A percentile compares a stretch with the other conserved stretches of the same genome.
phyloP scores from a whole-genome alignment of 2,113 vertebrate genomes.

The Gopherus evgoodei region DNA sequence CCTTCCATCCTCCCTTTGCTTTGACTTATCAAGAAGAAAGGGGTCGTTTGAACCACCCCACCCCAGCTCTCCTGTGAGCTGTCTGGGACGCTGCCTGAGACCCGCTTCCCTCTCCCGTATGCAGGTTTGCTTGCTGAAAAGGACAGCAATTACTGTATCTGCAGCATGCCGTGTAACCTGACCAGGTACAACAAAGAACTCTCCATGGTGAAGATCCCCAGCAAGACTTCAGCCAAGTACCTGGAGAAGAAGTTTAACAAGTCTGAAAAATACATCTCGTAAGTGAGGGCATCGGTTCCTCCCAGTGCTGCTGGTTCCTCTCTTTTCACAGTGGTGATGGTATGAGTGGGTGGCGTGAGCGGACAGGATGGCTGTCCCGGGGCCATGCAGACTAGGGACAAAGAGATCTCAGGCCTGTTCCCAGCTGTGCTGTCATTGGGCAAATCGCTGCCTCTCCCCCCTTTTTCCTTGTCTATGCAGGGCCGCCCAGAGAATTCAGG shows the following conservation, averaged over 20 bases:
- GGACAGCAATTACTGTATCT: slow-evolving; percentile 94
- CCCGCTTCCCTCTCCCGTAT: slow-evolving; percentile 7
- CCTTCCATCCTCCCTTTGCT: background rate
- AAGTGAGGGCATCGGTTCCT: slow-evolving; percentile 64
- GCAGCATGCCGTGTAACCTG: slow-evolving; percentile 95
- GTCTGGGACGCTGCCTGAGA: background rate
- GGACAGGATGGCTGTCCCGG: background rate
- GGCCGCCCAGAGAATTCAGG: no score
- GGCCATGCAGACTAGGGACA: background rate
- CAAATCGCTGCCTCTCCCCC: background rate
- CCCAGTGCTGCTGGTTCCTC: background rate
- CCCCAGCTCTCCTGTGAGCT: no score
- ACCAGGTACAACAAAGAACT: slow-evolving; percentile 99
- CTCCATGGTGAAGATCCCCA: slow-evolving; percentile 99
- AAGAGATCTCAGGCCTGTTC: no score
- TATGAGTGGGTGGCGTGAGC: background rate
- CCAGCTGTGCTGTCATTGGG: background rate
- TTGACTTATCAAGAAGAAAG: background rate
- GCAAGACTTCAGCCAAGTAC: slow-evolving; percentile 97
- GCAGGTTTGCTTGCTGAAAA: slow-evolving; percentile 92
- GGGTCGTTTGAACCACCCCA: background rate
- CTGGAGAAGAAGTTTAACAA: slow-evolving; percentile 99
- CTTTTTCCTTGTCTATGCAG: background rate
- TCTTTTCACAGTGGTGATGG: background rate
- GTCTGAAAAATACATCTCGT: slow-evolving; percentile 98